phyloP scores from a whole-genome alignment of 2,797 vertebrate species.

The Lindbergichthys nudifrons region DNA sequence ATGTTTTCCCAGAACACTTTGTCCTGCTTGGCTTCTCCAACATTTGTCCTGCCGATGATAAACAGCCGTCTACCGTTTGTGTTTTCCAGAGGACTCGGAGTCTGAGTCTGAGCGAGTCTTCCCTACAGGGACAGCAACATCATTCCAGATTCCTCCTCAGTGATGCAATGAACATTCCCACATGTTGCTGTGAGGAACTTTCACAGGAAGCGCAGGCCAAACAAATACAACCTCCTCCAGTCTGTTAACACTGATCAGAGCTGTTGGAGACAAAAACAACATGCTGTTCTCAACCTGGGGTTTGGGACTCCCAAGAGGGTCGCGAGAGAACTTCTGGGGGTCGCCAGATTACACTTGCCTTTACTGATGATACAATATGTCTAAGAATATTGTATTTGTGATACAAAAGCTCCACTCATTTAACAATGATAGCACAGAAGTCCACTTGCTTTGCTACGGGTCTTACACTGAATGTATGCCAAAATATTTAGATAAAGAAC shows the following conservation, averaged over 20 bases:
- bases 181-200: conserved; percentile 53
- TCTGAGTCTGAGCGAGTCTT: conserved; percentile 51
- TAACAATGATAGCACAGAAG: too few species aligned
- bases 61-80: conserved; percentile 36
- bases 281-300: too few species aligned
- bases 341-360: too few species aligned
- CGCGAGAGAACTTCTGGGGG: too few species aligned
- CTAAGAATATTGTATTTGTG: too few species aligned
- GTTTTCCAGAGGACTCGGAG: conserved; percentile 42
- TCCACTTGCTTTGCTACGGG: too few species aligned
- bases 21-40: conserved; percentile 27
- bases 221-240: neutral
- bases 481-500: too few species aligned
- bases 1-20: conserved; percentile 41
- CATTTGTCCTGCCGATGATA: conserved; percentile 29
- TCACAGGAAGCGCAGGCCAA: conserved; percentile 20
- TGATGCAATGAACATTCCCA: conserved; percentile 73
- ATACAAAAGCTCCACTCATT: too few species aligned
- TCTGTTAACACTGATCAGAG: conserved; percentile 2
- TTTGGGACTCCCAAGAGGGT: too few species aligned
- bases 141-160: conserved; percentile 68
- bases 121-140: conserved; percentile 63
- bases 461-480: too few species aligned
- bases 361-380: too few species aligned
- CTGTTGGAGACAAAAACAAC: neutral